Percentiles rank a stretch among this genome's conserved stretches.
Conservation (phyloP, 2,888 invertebrate genomes). For the Stictocephala bisonia region DNA sequence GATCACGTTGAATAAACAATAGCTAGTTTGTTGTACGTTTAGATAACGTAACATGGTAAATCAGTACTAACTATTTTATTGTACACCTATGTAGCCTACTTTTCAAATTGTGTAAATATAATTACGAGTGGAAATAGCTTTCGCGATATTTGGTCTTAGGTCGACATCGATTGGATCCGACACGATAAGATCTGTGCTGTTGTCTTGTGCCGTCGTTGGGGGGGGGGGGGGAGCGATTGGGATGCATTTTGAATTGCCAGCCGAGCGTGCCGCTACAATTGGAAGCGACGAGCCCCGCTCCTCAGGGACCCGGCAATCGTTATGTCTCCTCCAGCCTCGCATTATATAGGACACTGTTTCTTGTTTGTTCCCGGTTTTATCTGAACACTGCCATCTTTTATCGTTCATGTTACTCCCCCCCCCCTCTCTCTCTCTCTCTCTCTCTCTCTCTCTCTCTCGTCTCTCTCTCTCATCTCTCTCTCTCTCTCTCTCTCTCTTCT, state of each 20-base stretch:
- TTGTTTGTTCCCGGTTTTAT: conserved; percentile 49
- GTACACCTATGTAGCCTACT: too few species aligned
- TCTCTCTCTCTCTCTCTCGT: conserved; percentile 3
- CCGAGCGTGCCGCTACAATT: conserved; percentile 22
- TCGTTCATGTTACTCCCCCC: conserved; percentile 41
- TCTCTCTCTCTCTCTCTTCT: neutral
- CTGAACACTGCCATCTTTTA: conserved; percentile 48
- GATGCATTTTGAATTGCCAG: conserved; percentile 37
- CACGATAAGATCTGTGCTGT: conserved; percentile 14
- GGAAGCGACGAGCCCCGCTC: conserved; percentile 18
- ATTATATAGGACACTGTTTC: conserved; percentile 47
- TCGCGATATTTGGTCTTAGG: too few species aligned
- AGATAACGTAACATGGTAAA: too few species aligned
- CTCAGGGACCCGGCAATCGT: conserved; percentile 36
- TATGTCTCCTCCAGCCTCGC: conserved; percentile 19
- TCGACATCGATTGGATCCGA: conserved; percentile 11
- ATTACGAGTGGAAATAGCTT: too few species aligned
- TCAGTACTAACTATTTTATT: too few species aligned
- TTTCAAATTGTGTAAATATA: too few species aligned
- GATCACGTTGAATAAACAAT: too few species aligned
- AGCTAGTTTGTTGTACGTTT: too few species aligned
- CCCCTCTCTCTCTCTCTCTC: conserved; percentile 16
- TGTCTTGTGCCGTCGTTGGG: conserved; percentile 12
- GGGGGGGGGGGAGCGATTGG: conserved; percentile 34
- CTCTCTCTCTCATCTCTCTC: neutral